These are phyloP conservation scores for Alligator sinensis DNA, from an alignment of 2,113 vertebrate species.

Conservation along the genomic window DNA sequence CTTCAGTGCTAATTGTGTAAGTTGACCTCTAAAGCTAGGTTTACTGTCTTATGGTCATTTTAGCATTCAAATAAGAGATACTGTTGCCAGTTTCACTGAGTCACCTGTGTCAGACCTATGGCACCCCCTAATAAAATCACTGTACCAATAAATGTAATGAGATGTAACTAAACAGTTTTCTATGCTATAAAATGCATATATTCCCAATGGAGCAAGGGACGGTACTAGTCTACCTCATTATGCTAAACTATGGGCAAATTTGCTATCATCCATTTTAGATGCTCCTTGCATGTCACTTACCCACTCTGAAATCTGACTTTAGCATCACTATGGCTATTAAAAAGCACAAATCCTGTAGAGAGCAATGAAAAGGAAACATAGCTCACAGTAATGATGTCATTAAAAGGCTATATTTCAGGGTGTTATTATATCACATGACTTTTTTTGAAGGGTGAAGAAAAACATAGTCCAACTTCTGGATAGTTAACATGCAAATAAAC, in stretches of 20 bases:
- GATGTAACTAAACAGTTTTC: slow-evolving; percentile 35
- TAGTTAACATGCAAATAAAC: background rate
- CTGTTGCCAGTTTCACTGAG: background rate
- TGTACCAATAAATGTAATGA: slow-evolving; percentile 32
- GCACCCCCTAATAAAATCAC: slow-evolving; percentile 1
- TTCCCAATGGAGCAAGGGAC: slow-evolving; percentile 37
- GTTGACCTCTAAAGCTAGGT: background rate
- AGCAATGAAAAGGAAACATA: slow-evolving; percentile 36
- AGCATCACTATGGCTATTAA: slow-evolving; percentile 58
- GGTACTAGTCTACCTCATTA: background rate
- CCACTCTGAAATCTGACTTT: slow-evolving; percentile 49
- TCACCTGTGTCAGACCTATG: background rate
- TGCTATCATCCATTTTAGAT: background rate
- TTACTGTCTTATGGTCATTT: background rate
- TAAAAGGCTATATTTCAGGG: background rate
- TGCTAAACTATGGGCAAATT: background rate
- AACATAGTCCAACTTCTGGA: background rate
- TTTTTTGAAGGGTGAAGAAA: background rate
- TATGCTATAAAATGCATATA: background rate
- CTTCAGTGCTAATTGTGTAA: background rate
- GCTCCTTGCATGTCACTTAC: slow-evolving; percentile 41
- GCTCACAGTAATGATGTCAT: slow-evolving; percentile 38
- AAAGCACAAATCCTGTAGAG: slow-evolving; percentile 68
- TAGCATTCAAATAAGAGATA: background rate
- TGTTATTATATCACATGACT: background rate